A percentile compares a stretch with the other conserved stretches of the same genome.
Evolutionary conservation across 1,140 invertebrate species (phyloP).

Genomic region (Dendroctonus valens): DNA sequence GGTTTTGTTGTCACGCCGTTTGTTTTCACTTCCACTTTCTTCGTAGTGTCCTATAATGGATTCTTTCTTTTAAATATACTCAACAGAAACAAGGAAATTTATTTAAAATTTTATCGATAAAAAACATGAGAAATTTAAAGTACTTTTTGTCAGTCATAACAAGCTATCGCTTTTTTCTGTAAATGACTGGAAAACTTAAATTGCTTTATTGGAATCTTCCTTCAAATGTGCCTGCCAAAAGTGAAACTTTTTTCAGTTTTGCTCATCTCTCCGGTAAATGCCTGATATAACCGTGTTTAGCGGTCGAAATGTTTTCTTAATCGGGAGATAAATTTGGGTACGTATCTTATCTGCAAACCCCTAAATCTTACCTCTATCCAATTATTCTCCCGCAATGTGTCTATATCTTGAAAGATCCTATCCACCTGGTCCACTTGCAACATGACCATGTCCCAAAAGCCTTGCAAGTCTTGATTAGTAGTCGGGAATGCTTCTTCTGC

Average conservation of each 20-base stretch:
- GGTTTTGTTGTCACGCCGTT: constrained; percentile 45
- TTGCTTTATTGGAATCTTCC: too few species aligned
- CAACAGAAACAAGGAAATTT: constrained; percentile 21
- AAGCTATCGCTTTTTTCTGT: too few species aligned
- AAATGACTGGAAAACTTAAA: too few species aligned
- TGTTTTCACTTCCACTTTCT: constrained; percentile 46
- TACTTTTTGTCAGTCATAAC: too few species aligned
- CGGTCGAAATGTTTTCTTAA: too few species aligned
- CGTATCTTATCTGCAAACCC: constrained; percentile 5
- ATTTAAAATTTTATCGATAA: neutral
- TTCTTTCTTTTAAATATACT: neutral
- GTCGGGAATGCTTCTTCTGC: constrained; percentile 82
- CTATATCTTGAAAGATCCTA: constrained; percentile 75
- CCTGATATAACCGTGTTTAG: too few species aligned
- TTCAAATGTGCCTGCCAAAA: too few species aligned
- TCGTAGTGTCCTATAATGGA: constrained; percentile 33
- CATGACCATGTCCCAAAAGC: constrained; percentile 97
- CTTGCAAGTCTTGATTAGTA: constrained; percentile 83
- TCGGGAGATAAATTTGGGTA: too few species aligned
- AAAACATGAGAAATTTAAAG: too few species aligned
- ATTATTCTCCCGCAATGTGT: constrained; percentile 64
- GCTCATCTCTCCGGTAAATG: too few species aligned
- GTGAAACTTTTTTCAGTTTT: too few species aligned
- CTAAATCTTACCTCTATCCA: constrained; percentile 57
- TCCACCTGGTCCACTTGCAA: constrained; percentile 84